phyloP scores from a whole-genome alignment of 2,113 vertebrate genomes.

The Microtus ochrogaster region DNA sequence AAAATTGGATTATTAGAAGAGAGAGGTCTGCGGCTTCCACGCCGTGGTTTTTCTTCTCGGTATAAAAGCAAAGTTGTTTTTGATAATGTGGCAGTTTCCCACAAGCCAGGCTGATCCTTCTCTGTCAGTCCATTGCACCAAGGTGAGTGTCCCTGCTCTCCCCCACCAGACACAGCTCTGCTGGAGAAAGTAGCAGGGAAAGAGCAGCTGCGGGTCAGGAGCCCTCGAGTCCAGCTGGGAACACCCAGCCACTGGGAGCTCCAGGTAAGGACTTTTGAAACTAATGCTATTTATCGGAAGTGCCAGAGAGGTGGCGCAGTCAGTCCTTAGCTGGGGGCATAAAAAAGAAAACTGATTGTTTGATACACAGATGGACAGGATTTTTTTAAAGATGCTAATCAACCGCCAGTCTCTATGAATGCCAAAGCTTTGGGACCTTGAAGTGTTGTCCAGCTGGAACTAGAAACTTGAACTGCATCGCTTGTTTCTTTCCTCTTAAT shows the following conservation, averaged over 20 bases:
- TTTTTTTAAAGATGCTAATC: slow-evolving; percentile 38
- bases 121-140: slow-evolving; percentile 71
- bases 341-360: neutral
- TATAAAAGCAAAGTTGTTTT: slow-evolving; percentile 85
- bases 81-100: slow-evolving; percentile 81
- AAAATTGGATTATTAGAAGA: slow-evolving; percentile 83
- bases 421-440: slow-evolving; percentile 54
- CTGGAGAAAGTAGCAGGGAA: slow-evolving; percentile 32
- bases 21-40: slow-evolving; percentile 82
- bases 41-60: slow-evolving; percentile 82
- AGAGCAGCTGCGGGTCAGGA: neutral
- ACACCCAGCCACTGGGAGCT: neutral
- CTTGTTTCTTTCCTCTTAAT: neutral
- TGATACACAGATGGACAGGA: slow-evolving; percentile 12
- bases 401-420: slow-evolving; percentile 42
- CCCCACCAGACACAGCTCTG: slow-evolving; percentile 21
- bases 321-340: slow-evolving; percentile 38
- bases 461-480: slow-evolving; percentile 47
- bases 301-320: slow-evolving; percentile 19
- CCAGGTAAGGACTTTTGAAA: slow-evolving; percentile 74
- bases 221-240: neutral
- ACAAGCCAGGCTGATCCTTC: slow-evolving; percentile 80
- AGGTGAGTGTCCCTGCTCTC: slow-evolving; percentile 77
- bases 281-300: slow-evolving; percentile 41
- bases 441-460: slow-evolving; percentile 20